Evolutionary conservation across 2,113 vertebrate genomes (phyloP), one percentile per base, ranked within the genome.

Genomic region (Mus spicilegus): DNA sequence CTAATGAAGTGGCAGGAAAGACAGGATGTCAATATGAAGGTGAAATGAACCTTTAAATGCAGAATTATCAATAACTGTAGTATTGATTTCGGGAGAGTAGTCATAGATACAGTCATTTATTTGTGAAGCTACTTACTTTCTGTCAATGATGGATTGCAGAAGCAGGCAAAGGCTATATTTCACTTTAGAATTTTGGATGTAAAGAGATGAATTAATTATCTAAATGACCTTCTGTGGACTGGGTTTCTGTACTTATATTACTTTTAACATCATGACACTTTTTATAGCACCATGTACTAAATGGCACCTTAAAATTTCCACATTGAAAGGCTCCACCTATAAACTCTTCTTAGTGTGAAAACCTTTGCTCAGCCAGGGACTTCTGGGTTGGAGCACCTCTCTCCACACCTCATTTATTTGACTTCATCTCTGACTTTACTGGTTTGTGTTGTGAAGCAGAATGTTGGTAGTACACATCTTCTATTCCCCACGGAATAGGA

Each of bases 1-100:
- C 54, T 84, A 95, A 94, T 89, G 92, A 95, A 96, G 95, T 95
- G 91, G 94, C 88, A 87, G 73, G 89, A 85, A 84, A 97, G 94
- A 96, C 96, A 98, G 96, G 73, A 94, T 80, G 73, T 96, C 96
- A 95, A 97, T 97, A 84, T 26, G 20, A 89, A 95, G 97, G 97
- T 98, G 94, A 97, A 94, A 97, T 97, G 94, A 96, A 96, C 94
- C 96, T 97, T 97, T 97, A 97, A 94, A 93, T 96, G 89, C 39
- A 95, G 96, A 93, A 97, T 97, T 97, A 96, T 97, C 96, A 93
- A 98, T 97, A 97, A 91, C 89, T 93, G 91, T 97, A 80, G 81
- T 95, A 98, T 95, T 78, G 97, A 97, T 94, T 96, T 80, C 0
- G 33, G 78, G 82, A 97, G 91, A 87, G 51, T 36, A 70, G 89